These are phyloP conservation scores for Porites australiensis DNA, from an alignment of 64 coral and sea anemone species.

Conservation along the genomic window DNA sequence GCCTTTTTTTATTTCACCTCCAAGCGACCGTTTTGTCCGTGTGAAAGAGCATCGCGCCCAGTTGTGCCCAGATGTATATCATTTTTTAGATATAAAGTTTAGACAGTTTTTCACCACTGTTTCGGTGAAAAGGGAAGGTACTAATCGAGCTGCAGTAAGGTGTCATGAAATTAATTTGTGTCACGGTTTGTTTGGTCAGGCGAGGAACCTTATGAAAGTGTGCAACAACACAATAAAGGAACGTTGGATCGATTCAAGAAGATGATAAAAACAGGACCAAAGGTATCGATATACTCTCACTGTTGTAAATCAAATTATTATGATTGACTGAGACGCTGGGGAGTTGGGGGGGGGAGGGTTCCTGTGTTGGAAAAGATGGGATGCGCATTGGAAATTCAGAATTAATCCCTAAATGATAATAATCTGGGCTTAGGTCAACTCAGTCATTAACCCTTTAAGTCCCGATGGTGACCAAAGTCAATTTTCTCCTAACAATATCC, in stretches of 20 bases:
- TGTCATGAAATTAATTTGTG: background rate
- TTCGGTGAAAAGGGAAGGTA: background rate
- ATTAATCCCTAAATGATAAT: background rate
- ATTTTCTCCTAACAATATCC: too few relatives aligned
- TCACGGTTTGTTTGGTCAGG: background rate
- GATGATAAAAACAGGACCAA: slow-evolving; percentile 42
- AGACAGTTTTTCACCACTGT: too few relatives aligned
- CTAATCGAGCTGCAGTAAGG: too few relatives aligned
- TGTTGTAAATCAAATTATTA: background rate
- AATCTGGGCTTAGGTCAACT: background rate
- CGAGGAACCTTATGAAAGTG: slow-evolving; percentile 55
- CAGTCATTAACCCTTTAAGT: too few relatives aligned
- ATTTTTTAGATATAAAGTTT: too few relatives aligned
- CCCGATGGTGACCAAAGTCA: too few relatives aligned
- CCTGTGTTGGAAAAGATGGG: background rate
- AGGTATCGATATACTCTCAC: background rate
- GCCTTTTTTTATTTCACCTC: too few relatives aligned
- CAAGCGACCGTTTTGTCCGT: too few relatives aligned
- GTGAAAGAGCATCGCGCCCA: too few relatives aligned
- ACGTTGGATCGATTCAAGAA: slow-evolving; percentile 51
- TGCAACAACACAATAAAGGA: background rate
- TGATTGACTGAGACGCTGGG: too few relatives aligned
- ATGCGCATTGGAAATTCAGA: background rate
- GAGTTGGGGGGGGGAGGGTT: background rate
- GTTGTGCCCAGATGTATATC: too few relatives aligned